A percentile compares a stretch with the other conserved stretches of the same genome.
These are phyloP conservation scores for Yponomeuta evonymella DNA, from an alignment of 2,888 invertebrate species.

Conservation along the genomic window DNA sequence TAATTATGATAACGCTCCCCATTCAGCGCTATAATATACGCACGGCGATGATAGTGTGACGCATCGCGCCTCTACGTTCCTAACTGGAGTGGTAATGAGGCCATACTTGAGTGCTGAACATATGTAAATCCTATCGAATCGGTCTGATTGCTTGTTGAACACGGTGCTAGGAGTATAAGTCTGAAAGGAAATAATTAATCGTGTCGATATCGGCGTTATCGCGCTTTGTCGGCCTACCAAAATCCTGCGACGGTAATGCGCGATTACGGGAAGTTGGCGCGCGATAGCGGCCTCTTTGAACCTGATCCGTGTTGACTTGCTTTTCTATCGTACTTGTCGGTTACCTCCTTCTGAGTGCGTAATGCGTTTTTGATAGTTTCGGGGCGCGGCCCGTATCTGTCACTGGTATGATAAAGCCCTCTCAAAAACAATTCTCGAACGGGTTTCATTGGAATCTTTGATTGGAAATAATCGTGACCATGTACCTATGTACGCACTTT, in stretches of 20 bases:
- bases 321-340: slow-evolving; percentile 45
- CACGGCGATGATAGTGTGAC: slow-evolving; percentile 27
- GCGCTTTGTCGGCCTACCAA: slow-evolving; percentile 69
- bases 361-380: slow-evolving; percentile 67
- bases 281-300: slow-evolving; percentile 69
- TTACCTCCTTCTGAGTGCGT: slow-evolving; percentile 55
- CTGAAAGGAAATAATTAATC: slow-evolving; percentile 68
- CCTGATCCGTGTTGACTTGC: slow-evolving; percentile 45
- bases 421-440: slow-evolving; percentile 17
- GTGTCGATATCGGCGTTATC: slow-evolving; percentile 48
- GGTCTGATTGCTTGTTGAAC: slow-evolving; percentile 54
- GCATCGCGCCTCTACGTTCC: slow-evolving; percentile 17
- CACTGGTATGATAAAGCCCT: slow-evolving; percentile 38
- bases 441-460: neutral
- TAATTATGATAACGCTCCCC: slow-evolving; percentile 36
- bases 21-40: slow-evolving; percentile 26
- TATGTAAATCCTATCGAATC: slow-evolving; percentile 46
- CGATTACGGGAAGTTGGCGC: slow-evolving; percentile 33
- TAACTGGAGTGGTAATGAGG: slow-evolving; percentile 1
- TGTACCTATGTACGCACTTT: too few species aligned
- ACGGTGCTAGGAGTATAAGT: slow-evolving; percentile 42
- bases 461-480: too few species aligned
- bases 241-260: slow-evolving; percentile 48
- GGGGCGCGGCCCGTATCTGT: slow-evolving; percentile 53
- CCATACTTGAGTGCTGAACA: slow-evolving; percentile 37